Conservation (phyloP, 2,113 vertebrate genomes). For the Chroicocephalus ridibundus region DNA sequence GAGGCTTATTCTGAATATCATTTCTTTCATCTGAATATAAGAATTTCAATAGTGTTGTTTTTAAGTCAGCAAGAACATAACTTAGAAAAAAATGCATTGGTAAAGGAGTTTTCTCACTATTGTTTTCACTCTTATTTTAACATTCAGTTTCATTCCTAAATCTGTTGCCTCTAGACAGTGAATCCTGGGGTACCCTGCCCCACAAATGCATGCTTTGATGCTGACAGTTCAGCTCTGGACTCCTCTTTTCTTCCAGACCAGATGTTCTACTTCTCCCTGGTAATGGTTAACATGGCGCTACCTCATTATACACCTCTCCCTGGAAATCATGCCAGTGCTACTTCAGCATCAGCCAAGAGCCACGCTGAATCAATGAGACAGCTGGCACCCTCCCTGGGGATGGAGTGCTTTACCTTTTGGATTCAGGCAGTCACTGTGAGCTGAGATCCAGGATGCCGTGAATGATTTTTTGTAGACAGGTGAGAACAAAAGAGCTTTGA, state of each 20-base stretch:
- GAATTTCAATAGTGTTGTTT: not conserved
- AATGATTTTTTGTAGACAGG: conserved; percentile 79
- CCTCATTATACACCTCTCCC: conserved; percentile 75
- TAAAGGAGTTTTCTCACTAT: not conserved
- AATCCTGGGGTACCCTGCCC: not conserved
- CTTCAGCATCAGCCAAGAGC: conserved; percentile 69
- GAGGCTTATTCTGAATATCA: not conserved
- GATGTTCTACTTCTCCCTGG: conserved; percentile 76
- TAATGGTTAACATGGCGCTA: conserved; percentile 67
- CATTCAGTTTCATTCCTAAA: not conserved
- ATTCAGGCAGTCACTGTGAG: conserved; percentile 66
- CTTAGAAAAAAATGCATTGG: not conserved
- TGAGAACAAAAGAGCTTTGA: conserved; percentile 81
- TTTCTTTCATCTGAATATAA: not conserved
- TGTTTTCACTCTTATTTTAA: not conserved
- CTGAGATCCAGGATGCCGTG: conserved; percentile 67
- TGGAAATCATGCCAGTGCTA: conserved; percentile 71
- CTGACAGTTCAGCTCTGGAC: conserved; percentile 52
- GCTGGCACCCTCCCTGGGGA: conserved; percentile 74
- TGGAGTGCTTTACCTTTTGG: conserved; percentile 71
- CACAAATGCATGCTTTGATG: conserved; percentile 10
- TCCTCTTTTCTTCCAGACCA: conserved; percentile 74
- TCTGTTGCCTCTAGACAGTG: not conserved
- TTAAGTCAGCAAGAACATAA: not conserved
- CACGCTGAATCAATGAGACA: conserved; percentile 76